phyloP scores from a whole-genome alignment of 1,140 invertebrate species.

The Akabosia matsudoensis region DNA sequence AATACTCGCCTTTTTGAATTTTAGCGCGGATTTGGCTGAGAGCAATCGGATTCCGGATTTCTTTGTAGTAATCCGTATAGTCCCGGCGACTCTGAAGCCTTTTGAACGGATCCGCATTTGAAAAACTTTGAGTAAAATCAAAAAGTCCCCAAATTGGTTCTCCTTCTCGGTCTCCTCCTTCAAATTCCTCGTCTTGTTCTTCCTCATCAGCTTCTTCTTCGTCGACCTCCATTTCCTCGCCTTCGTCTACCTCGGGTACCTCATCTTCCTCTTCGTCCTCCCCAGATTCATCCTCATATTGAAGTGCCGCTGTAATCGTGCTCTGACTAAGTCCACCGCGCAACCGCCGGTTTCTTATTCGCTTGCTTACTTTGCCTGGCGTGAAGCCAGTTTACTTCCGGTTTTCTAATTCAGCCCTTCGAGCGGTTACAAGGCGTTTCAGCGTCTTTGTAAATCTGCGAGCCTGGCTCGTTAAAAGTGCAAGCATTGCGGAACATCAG shows the following conservation, averaged over 20 bases:
- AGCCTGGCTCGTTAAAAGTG: constrained; percentile 92
- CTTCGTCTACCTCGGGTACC: too few relatives aligned
- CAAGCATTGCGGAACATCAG: constrained; percentile 94
- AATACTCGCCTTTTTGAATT: constrained; percentile 77
- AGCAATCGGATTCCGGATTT: constrained; percentile 93
- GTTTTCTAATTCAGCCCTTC: constrained; percentile 66
- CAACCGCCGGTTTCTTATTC: constrained; percentile 57
- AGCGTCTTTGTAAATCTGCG: constrained; percentile 89
- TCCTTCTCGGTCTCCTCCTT: constrained; percentile 57
- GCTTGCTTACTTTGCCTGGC: constrained; percentile 58
- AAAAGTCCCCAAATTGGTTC: constrained; percentile 77
- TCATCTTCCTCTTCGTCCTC: constrained; percentile 62
- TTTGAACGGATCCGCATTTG: constrained; percentile 50
- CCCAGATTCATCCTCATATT: constrained; percentile 56
- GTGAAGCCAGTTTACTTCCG: constrained; percentile 50
- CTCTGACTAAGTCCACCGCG: constrained; percentile 56
- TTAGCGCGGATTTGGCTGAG: constrained; percentile 88
- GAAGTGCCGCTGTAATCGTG: constrained; percentile 59
- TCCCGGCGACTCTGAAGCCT: constrained; percentile 75
- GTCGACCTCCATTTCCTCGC: constrained; percentile 46
- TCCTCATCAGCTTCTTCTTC: constrained; percentile 51
- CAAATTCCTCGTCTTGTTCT: constrained; percentile 48
- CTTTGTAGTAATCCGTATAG: constrained; percentile 97
- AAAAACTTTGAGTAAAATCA: constrained; percentile 67
- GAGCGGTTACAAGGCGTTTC: constrained; percentile 68